Conservation (phyloP, 2,797 vertebrate species). For the Chromobotia macracanthus region DNA sequence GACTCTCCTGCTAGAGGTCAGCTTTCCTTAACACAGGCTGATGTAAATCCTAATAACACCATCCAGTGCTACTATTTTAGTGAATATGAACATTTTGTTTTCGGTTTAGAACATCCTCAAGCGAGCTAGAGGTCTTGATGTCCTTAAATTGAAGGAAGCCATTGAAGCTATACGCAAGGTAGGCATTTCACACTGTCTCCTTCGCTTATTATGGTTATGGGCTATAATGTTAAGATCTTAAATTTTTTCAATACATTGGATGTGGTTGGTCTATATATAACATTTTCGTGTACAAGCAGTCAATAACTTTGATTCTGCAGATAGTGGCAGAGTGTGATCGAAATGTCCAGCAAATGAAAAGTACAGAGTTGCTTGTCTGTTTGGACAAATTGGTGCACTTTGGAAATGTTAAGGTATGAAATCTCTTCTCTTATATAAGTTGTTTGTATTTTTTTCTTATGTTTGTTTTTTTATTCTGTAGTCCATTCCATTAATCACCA, state of each 20-base stretch:
- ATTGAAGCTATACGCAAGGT: conserved; percentile 75
- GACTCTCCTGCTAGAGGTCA: conserved; percentile 81
- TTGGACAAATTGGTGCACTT: conserved; percentile 79
- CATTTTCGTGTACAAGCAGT: background rate
- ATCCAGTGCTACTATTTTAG: background rate
- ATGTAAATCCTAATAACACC: background rate
- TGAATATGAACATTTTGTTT: background rate
- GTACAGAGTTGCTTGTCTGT: conserved; percentile 77
- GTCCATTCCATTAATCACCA: conserved; percentile 76
- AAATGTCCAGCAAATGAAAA: conserved; percentile 74
- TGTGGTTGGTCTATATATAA: background rate
- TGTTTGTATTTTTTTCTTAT: background rate
- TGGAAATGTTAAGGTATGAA: conserved; percentile 74
- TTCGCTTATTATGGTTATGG: background rate
- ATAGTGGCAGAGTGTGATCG: conserved; percentile 76
- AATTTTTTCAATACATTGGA: too few relatives aligned
- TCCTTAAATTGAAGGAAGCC: conserved; percentile 66
- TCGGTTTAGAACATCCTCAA: conserved; percentile 75
- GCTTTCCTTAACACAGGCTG: background rate
- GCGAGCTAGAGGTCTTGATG: conserved; percentile 60
- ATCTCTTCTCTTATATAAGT: background rate
- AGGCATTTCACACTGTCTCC: background rate
- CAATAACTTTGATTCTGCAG: conserved; percentile 60
- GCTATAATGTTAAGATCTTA: background rate
- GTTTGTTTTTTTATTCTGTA: background rate